Evolutionary conservation across 1,140 invertebrate genomes (phyloP).

Genomic region (Drosophila ohnishii): DNA sequence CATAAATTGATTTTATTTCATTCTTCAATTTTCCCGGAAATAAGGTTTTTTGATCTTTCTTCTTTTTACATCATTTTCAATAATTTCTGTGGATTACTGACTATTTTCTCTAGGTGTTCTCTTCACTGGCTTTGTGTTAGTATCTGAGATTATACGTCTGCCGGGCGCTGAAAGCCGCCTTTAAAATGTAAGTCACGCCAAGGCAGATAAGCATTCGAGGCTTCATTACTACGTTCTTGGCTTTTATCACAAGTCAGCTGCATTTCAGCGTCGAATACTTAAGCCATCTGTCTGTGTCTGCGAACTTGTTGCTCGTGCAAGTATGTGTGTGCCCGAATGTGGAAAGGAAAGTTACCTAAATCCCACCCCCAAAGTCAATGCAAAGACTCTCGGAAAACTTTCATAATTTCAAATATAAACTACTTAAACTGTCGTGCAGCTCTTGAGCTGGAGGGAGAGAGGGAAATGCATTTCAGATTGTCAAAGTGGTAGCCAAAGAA

Average conservation of each 20-base stretch:
- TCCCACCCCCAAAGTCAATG: constrained; percentile 34
- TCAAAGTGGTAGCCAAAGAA: constrained; percentile 20
- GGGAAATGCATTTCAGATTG: constrained; percentile 50
- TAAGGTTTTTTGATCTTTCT: not conserved
- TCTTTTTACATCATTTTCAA: not conserved
- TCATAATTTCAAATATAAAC: constrained; percentile 75
- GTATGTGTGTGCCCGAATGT: constrained; percentile 9
- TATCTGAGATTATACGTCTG: constrained; percentile 15
- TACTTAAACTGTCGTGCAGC: constrained; percentile 75
- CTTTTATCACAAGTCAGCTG: constrained; percentile 64
- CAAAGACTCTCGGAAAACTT: constrained; percentile 56
- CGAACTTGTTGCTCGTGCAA: constrained; percentile 27
- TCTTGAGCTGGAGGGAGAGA: not conserved
- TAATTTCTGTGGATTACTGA: not conserved
- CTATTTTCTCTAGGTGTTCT: not conserved
- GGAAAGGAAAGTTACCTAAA: constrained; percentile 42
- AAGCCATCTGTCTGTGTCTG: constrained; percentile 45
- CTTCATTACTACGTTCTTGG: constrained; percentile 66
- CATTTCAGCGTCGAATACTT: constrained; percentile 60
- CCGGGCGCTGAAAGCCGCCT: constrained; percentile 60
- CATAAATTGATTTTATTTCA: too few relatives aligned
- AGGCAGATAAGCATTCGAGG: constrained; percentile 72
- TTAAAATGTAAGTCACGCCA: constrained; percentile 77
- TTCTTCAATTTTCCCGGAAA: not conserved
- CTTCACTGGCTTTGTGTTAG: not conserved